Conservation (phyloP, 1,140 invertebrate genomes). For the Achatina immaculata region DNA sequence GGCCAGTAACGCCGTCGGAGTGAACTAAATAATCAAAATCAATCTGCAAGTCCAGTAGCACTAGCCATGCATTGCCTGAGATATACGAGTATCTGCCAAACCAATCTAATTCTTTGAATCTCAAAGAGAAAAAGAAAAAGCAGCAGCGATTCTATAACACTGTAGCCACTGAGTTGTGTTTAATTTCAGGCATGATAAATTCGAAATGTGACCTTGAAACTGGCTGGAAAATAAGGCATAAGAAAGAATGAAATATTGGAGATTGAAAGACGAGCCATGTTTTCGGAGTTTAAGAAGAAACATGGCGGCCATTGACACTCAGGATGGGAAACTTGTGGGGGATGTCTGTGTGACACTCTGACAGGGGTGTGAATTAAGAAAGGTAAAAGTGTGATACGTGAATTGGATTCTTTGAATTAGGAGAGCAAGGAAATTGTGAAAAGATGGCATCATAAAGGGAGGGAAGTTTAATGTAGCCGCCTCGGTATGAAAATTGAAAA, state of each 20-base stretch:
- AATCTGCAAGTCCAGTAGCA: too few relatives aligned
- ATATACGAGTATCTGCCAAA: too few relatives aligned
- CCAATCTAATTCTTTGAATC: too few relatives aligned
- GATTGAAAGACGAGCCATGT: not conserved
- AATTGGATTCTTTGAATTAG: not conserved
- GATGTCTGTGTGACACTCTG: not conserved
- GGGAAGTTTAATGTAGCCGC: not conserved
- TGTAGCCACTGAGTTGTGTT: not conserved
- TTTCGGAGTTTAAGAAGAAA: not conserved
- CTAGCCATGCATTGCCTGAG: too few relatives aligned
- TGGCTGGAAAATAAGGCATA: not conserved
- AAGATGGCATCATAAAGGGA: not conserved
- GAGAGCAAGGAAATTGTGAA: not conserved
- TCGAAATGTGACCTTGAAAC: not conserved
- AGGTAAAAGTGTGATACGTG: not conserved
- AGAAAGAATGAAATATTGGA: not conserved
- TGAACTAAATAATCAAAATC: too few relatives aligned
- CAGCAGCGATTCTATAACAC: too few relatives aligned
- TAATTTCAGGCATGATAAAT: not conserved
- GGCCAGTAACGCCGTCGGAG: too few relatives aligned
- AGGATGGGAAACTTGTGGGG: not conserved
- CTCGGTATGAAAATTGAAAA: not conserved
- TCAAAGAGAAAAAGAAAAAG: too few relatives aligned
- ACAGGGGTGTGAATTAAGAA: not conserved
- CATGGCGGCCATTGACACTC: not conserved